phyloP scores from a whole-genome alignment of 2,888 invertebrate species.

The Chrysolina haemoptera region DNA sequence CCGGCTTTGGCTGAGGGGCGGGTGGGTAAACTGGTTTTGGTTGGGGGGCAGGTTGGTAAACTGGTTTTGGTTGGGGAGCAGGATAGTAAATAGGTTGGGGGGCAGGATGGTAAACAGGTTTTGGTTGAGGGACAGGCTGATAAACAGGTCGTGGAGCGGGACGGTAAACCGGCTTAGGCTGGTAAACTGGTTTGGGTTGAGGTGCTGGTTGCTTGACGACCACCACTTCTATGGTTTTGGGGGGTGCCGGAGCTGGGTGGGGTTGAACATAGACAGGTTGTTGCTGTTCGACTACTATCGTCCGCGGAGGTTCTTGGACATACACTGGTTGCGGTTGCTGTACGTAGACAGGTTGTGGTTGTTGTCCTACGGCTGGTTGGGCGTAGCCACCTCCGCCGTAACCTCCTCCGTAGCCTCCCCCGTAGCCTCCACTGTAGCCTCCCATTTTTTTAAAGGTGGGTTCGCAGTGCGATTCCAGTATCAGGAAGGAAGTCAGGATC shows the following conservation, averaged over 20 bases:
- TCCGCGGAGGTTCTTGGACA: not conserved
- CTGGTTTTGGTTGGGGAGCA: not conserved
- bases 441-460: constrained; percentile 25
- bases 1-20: not conserved
- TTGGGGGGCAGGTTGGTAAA: not conserved
- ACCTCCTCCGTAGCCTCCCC: constrained; percentile 27
- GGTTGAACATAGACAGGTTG: not conserved
- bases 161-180: no score
- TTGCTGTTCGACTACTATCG: not conserved
- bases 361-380: constrained; percentile 7
- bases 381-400: constrained; percentile 5
- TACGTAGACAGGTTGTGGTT: constrained; percentile 24
- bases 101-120: not conserved
- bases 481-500: not conserved
- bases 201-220: not conserved
- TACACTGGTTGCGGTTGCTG: constrained; percentile 7
- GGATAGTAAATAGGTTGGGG: not conserved
- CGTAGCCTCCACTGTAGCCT: constrained; percentile 32
- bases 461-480: not conserved
- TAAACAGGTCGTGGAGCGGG: no score
- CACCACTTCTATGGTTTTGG: constrained; percentile 6
- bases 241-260: not conserved
- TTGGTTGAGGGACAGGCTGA: not conserved
- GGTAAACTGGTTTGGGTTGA: constrained; percentile 8
- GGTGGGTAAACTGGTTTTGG: not conserved